Base-by-base conservation (phyloP, 2,888 invertebrate species). In the Ormia ochracea region DNA sequence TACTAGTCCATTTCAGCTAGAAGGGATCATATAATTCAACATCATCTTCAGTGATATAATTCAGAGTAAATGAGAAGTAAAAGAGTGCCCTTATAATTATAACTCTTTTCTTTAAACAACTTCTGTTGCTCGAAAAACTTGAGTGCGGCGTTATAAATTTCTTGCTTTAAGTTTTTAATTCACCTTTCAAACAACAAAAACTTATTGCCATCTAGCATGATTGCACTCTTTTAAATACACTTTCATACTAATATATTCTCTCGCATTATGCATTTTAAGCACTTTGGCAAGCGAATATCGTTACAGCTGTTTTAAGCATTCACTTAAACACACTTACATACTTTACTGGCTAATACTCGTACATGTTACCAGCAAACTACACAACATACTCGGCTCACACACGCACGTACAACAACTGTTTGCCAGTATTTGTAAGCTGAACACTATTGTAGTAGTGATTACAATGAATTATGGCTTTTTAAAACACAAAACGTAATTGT, bases 401-500 rank as follows among this genome's bases (percentile, higher is more conserved):
- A 36, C 12, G 23, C 21, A 41, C 41, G 10, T 9, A 43, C 28
- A n/a, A 17, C 4, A 31, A n/a, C 19, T 26, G 12, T 12, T 4
- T 26, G 36, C 28, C n/a, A 6, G 14, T 12, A 0, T 70, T 17
- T 48, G 21, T 14, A n/a, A 9, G 31, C 14, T 36, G 5, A 6
- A 19, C 33, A 17, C 41, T 38, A 10, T 17, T 38, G 23, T 45
- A 45, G 43, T 48, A 17, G 70, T 43, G 59, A 52, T 72, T 72
- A 75, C 65, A 66, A 66, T 79, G 75, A 79, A 75, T 75, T 75
- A 75, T 80, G 70, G 72, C 72, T 76, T 72, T 76, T 68, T 80
- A 61, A 75, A 75, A 79, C 70, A 70, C 79, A 75, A 75, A 75
- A 76, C 72, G 79, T 80, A 76, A 72, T 76, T 72, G 79, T 80